Evolutionary conservation across 2,113 vertebrate species (phyloP), one percentile per base, ranked within the genome.

Genomic region (Cyanocitta stelleri): DNA sequence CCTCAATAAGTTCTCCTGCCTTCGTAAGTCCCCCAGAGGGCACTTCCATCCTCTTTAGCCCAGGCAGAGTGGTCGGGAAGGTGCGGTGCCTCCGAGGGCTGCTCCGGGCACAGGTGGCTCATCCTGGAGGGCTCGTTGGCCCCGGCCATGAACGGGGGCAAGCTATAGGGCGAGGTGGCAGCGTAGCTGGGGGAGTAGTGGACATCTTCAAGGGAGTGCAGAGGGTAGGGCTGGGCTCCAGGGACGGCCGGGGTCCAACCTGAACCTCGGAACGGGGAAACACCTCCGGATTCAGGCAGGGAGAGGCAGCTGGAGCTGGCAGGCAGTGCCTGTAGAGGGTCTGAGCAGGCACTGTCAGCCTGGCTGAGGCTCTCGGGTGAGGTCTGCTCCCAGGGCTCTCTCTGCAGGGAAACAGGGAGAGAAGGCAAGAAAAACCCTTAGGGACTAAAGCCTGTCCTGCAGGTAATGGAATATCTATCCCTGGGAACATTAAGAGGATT

Each of bases 331-430:
- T 98, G 97, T 95, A 99, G 96, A 26, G 97, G 49, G 9, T 99
- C 98, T 0, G 98, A 32, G 39, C 98, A 98, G 1, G 97, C 39
- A 4, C 90, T 39, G 2, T 99, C 99, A 1, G 92, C 59, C 93
- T 98, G 98, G 88, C 97, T 73, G 23, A 98, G 97, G 2, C 97
- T 93, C 44, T 99, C 98, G 0, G 98, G 62, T 16, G 97, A 93
- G 1, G 94, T 93, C 95, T 98, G 98, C 82, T 99, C 99, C 99
- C 99, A 99, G 0, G 99, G 97, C 84, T 99, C 99, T 84, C 98
- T 99, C 99, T 99, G 97, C 76, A 39, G 73, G 82, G 91, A 93
- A 78, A 32, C 9, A 9, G 49, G 73, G 73, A 90, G 68, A 91
- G 9, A 94, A 93, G 23, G 41, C 35, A 51, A 78, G 52, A 37